phyloP scores from a whole-genome alignment of 2,888 invertebrate genomes.

The Frankliniella fusca region DNA sequence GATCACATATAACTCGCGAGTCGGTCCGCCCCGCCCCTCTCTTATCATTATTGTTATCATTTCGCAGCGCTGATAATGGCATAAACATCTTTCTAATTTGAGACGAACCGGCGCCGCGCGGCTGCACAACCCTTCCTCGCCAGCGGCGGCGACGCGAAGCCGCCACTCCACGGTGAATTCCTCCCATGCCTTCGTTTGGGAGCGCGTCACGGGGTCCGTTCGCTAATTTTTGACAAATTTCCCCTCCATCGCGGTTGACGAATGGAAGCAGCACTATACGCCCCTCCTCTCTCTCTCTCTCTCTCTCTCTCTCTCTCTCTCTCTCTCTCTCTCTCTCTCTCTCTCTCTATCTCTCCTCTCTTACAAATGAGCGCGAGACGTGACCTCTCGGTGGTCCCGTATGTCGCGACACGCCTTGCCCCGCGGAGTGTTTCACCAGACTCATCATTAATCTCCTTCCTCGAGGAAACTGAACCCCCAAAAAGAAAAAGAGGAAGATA shows the following conservation, averaged over 20 bases:
- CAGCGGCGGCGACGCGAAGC: background rate
- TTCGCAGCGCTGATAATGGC: too few species aligned
- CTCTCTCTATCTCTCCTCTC: background rate
- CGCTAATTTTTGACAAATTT: slow-evolving; percentile 23
- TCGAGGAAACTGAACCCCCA: background rate
- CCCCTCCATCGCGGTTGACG: background rate
- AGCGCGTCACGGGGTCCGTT: background rate
- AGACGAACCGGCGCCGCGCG: background rate
- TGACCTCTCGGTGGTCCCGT: background rate
- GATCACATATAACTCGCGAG: too few species aligned
- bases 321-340: too few species aligned
- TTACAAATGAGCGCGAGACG: background rate
- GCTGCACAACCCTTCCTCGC: too few species aligned
- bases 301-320: too few species aligned
- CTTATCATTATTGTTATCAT: too few species aligned
- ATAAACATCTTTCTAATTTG: background rate
- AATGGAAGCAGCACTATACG: background rate
- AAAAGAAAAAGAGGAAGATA: too few species aligned
- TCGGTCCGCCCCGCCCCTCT: too few species aligned
- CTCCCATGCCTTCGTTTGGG: background rate
- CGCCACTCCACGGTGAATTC: background rate
- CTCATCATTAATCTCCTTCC: background rate
- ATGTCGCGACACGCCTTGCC: too few species aligned
- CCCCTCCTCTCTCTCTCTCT: background rate
- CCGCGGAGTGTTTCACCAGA: background rate